Base-by-base conservation (phyloP, 2,888 invertebrate species). In the Machimus atricapillus region DNA sequence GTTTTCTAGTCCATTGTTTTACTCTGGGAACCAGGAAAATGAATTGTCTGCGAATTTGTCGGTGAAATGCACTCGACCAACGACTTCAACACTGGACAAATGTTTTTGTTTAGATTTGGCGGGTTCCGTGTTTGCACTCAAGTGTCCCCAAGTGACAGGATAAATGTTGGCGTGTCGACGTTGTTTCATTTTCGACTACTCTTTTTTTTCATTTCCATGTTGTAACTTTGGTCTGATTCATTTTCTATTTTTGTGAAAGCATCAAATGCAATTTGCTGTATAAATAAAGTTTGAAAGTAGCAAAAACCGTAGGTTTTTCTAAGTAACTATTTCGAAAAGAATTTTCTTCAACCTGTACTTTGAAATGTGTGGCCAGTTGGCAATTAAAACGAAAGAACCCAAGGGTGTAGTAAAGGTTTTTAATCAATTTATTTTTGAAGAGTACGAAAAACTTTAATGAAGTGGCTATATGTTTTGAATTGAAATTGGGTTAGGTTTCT, bases 41-140 rank as follows among this genome's bases (percentile, higher is more conserved):
- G 66, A 66, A 66, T 66, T 66, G 66, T 66, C 66, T 66, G 66
- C 66, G 66, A 66, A 66, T 66, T 66, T 66, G 66, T 66, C 27
- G 66, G 66, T 66, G 27, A 87, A 87, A 87, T 87, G 87, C 87
- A 87, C 83, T 86, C 79, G 87, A 81, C 81, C 87, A 87, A 81
- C 73, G 27, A 66, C 66, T 66, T 37, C 76, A 76, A 43, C 78
- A 86, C 86, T 87, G 46, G 78, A 40, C 78, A 82, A 76, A 34
- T 76, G 82, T 77, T 86, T 66, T 86, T 87, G 86, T 87, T 87
- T 87, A 81, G 74, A 66, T 86, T 82, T 77, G 81, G 82, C 77
- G 46, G 78, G 76, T 86, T 86, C 23, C 77, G 82, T 77, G 86
- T 87, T 79, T 79, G 52, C 52, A 27, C 79, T 79, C 27, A 79